Base-by-base conservation (phyloP, 2,113 vertebrate genomes). In the Camelus dromedarius region DNA sequence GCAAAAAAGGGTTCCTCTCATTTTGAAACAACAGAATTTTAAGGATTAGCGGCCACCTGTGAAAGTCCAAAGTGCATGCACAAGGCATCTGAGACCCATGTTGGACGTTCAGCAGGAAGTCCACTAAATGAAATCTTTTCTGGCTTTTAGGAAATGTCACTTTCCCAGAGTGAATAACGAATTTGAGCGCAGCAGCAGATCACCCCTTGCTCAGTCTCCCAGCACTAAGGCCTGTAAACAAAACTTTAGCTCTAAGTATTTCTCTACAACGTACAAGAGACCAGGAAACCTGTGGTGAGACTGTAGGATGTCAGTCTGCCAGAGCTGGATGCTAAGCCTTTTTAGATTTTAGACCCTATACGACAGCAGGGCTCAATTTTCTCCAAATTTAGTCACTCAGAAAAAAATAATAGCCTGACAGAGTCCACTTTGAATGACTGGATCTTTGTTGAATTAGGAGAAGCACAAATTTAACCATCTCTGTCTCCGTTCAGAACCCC, bases 121-220 rank as follows among this genome's bases (percentile, higher is more conserved):
- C 56, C 35, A 42, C 66, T 80, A 58, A 48, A 28, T n/a, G 58
- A 52, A 83, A 52, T 8, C 73, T 46, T 52, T 26, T 64, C 38
- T 56, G 75, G 46, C 50, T 87, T 84, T 96, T 48, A 82, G 60
- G 58, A 97, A 96, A 76, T 38, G 79, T 54, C 83, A 84, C 30
- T 75, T 93, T 92, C 38, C 69, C 52, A n/a, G 20, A 58, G 82
- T 81, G 88, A 83, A 54, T 11, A 81, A 77, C n/a, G 73, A 46
- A 86, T 30, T 10, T 76, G 89, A 82, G 20, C 8, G n/a, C 26
- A 56, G 86, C 73, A 42, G 79, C 86, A 66, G 56, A 80, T 58
- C 20, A 82, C 38, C 11, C 19, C 50, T 81, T 16, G 66, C 81
- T 92, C 38, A 16, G 67, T 50, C 69, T 96, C 56, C 48, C 13